phyloP scores from a whole-genome alignment of 1,140 invertebrate genomes.

The Cherax destructor region DNA sequence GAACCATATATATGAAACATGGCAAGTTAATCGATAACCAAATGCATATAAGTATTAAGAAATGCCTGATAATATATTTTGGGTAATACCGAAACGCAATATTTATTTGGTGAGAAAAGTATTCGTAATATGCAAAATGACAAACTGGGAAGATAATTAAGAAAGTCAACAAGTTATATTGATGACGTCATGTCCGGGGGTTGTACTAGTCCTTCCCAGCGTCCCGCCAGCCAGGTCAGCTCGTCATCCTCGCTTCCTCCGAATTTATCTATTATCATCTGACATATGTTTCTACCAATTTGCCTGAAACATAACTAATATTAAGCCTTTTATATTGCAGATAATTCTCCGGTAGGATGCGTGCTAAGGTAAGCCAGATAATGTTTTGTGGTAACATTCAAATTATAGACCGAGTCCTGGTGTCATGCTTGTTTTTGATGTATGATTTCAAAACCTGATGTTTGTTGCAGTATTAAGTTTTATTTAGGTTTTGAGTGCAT shows the following conservation, averaged over 20 bases:
- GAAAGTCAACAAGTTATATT: background rate
- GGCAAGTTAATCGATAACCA: slow-evolving; percentile 40
- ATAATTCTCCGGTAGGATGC: slow-evolving; percentile 25
- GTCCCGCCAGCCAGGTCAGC: slow-evolving; percentile 13
- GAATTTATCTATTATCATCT: slow-evolving; percentile 20
- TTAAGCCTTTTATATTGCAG: background rate
- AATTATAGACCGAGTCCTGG: too few relatives aligned
- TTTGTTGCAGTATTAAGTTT: too few relatives aligned
- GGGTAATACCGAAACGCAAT: too few relatives aligned
- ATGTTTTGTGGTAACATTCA: background rate
- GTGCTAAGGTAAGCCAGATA: slow-evolving; percentile 39
- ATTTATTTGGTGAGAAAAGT: too few relatives aligned
- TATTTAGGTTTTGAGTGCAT: too few relatives aligned
- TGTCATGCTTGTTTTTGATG: too few relatives aligned
- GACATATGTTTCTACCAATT: background rate
- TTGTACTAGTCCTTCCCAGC: slow-evolving; percentile 10
- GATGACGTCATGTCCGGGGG: slow-evolving; percentile 25
- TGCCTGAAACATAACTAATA: background rate
- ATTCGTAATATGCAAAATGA: too few relatives aligned
- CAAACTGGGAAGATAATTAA: background rate
- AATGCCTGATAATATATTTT: background rate
- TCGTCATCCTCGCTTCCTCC: background rate
- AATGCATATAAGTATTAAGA: background rate
- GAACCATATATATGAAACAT: background rate
- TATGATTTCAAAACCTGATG: too few relatives aligned